phyloP scores from a whole-genome alignment of 2,888 invertebrate species.

The Cylloceria caligata region DNA sequence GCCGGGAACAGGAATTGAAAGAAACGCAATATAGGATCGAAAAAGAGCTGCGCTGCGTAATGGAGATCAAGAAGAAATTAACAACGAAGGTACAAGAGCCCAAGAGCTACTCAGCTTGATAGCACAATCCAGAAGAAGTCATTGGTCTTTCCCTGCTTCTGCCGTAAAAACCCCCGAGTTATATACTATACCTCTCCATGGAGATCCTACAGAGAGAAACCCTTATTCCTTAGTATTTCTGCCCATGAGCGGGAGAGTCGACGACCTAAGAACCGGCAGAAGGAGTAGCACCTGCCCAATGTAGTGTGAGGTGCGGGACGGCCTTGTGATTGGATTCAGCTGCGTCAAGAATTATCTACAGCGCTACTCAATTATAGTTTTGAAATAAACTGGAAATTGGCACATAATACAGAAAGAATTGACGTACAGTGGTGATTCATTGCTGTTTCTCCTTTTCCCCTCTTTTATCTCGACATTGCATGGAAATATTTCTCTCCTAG shows the following conservation, averaged over 20 bases:
- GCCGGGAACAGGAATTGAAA: constrained; percentile 26
- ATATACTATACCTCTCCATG: background rate
- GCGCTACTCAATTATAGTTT: constrained; percentile 47
- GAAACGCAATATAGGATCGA: constrained; percentile 11
- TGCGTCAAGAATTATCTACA: constrained; percentile 69
- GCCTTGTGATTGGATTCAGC: constrained; percentile 77
- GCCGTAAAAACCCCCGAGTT: constrained; percentile 46
- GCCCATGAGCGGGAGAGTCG: constrained; percentile 44
- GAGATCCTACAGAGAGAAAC: constrained; percentile 30
- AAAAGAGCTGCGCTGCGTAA: constrained; percentile 45
- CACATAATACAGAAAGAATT: background rate
- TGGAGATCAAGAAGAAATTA: constrained; percentile 62
- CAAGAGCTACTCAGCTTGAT: constrained; percentile 2
- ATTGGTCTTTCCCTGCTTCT: constrained; percentile 19
- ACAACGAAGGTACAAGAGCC: constrained; percentile 45
- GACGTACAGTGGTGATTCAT: background rate
- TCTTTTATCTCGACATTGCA: background rate
- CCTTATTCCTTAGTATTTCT: constrained; percentile 24
- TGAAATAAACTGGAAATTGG: constrained; percentile 39
- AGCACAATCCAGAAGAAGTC: constrained; percentile 28
- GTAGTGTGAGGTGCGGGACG: constrained; percentile 51
- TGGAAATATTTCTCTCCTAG: constrained; percentile 3
- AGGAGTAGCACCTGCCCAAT: constrained; percentile 72
- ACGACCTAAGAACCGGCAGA: constrained; percentile 52
- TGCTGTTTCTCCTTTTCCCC: background rate